Evolutionary conservation across 2,888 invertebrate species (phyloP), one percentile per base, ranked within the genome.

Genomic region (Athrips mouffetella): DNA sequence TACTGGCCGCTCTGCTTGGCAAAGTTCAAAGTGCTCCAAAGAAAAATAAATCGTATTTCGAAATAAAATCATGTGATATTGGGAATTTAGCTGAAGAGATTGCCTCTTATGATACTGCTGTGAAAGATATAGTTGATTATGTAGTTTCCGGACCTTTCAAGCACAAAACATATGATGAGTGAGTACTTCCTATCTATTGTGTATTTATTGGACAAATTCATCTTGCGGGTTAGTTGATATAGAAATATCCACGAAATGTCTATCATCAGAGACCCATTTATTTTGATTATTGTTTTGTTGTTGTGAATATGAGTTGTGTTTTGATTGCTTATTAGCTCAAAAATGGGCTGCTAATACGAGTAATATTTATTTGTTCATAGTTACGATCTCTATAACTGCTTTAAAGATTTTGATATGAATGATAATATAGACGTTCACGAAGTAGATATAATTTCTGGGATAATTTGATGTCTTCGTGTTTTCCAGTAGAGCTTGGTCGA

Each of bases 151-250:
- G 91, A 1, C 73, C 80, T 0, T 91, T 89, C 59, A 90, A 90
- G 74, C 89, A 90, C 47, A 83, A 79, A 62, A 91, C 91, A 0
- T 92, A 90, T 71, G 63, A 87, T 16, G 89, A 87, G 89, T 87
- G 52, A 80, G 80, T 80, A 71, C n/a, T 61, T 13, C 15, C 3
- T 21, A 29, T 15, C 7, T n/a, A 37, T 37, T 21, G n/a, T 21
- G 7, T 27, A 3, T 3, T 27, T 27, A 2, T 8, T 27, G 27
- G 7, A 10, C n/a, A 8, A 10, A 27, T 27, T 27, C 10, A 2
- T 2, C n/a, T 7, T 10, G 7, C n/a, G 2, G n/a, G 7, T 8
- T 27, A n/a, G 27, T 27, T 7, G 27, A 27, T 27, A 27, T 10
- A 8, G n/a, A 27, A 10, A n/a, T 27, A 4, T 27, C n/a, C 27